These are phyloP conservation scores for Ips nitidus DNA, from an alignment of 1,140 invertebrate species.

Conservation along the genomic window DNA sequence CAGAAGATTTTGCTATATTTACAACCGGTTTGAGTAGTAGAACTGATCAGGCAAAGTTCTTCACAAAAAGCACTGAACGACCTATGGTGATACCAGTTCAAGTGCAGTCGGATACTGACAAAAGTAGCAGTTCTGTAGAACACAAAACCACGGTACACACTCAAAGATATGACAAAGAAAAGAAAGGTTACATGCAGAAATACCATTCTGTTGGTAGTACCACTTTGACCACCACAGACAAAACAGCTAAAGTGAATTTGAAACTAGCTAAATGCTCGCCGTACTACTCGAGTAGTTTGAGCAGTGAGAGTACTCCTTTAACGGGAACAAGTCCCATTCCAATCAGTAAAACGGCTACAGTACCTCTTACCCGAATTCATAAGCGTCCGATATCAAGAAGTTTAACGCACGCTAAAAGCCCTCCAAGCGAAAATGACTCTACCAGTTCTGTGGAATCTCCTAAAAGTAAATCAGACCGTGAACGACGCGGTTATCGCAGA, in stretches of 20 bases:
- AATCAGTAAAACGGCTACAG: conserved; percentile 50
- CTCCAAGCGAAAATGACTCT: conserved; percentile 68
- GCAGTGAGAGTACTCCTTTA: conserved; percentile 67
- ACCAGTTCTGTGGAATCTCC: conserved; percentile 66
- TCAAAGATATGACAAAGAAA: conserved; percentile 49
- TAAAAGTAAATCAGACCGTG: conserved; percentile 59
- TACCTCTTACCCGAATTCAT: conserved; percentile 49
- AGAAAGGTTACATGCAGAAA: conserved; percentile 48
- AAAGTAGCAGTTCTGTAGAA: conserved; percentile 50
- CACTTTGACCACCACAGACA: conserved; percentile 48
- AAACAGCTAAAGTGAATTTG: conserved; percentile 57
- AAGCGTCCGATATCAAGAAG: conserved; percentile 46
- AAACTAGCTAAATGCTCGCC: conserved; percentile 66
- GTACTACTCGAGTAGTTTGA: conserved; percentile 69
- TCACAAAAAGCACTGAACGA: conserved; percentile 48
- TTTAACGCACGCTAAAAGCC: conserved; percentile 58
- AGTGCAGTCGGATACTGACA: conserved; percentile 48
- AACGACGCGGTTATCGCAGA: conserved; percentile 62
- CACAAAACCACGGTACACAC: conserved; percentile 48
- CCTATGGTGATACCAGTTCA: conserved; percentile 46
- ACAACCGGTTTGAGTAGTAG: conserved; percentile 18
- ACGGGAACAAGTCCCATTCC: conserved; percentile 44
- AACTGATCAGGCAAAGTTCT: conserved; percentile 32
- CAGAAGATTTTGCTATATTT: conserved; percentile 43
- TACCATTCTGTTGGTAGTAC: conserved; percentile 31